phyloP scores from a whole-genome alignment of 2,113 vertebrate genomes.

The Mirounga angustirostris region DNA sequence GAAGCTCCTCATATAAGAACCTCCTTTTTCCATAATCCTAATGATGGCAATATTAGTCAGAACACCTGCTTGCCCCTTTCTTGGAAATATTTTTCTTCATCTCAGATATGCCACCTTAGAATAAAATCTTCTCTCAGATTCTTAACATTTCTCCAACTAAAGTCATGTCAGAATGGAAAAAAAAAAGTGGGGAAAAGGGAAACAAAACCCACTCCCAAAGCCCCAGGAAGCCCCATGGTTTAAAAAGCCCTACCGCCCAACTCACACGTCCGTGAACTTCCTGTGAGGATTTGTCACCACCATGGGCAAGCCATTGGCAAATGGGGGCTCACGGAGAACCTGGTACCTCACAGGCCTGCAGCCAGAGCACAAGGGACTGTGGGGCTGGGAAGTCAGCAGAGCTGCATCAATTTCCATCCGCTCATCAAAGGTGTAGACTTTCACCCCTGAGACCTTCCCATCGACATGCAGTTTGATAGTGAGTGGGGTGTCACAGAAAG shows the following conservation, averaged over 20 bases:
- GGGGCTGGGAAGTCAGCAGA: constrained; percentile 92
- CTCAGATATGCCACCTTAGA: neutral
- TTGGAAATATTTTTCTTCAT: neutral
- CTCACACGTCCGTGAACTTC: constrained; percentile 93
- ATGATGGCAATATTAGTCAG: neutral
- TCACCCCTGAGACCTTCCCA: constrained; percentile 90
- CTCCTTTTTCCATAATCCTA: neutral
- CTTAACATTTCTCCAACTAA: neutral
- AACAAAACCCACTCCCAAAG: neutral
- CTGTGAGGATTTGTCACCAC: constrained; percentile 85
- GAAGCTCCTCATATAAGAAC: neutral
- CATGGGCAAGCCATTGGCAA: constrained; percentile 81
- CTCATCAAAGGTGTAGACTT: constrained; percentile 96
- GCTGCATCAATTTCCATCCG: constrained; percentile 96
- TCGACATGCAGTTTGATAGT: constrained; percentile 91
- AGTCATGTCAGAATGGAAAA: neutral
- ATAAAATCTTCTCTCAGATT: neutral
- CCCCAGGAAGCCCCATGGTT: neutral
- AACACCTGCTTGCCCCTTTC: neutral
- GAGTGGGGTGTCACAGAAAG: constrained; percentile 95
- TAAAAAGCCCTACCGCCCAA: neutral
- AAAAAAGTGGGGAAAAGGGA: neutral
- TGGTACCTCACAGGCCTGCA: constrained; percentile 92
- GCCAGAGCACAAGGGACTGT: constrained; percentile 90
- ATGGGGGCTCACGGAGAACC: constrained; percentile 91